Evolutionary conservation across 2,888 invertebrate genomes (phyloP).

Genomic region (Caprella mutica): DNA sequence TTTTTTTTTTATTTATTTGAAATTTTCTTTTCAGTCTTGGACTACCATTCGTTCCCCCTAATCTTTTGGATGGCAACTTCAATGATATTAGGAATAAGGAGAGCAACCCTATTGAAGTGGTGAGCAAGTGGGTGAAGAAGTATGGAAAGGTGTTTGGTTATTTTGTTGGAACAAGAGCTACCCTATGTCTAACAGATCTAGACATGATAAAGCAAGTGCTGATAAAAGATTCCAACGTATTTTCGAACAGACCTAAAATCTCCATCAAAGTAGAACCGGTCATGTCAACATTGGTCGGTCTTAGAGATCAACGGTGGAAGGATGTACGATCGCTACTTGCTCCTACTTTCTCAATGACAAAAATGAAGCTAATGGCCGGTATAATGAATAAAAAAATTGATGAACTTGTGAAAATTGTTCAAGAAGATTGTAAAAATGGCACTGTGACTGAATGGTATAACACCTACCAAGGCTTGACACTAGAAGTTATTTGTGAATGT

Average conservation of each 20-base stretch:
- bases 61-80: conserved; percentile 26
- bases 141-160: conserved; percentile 30
- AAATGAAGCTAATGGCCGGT: conserved; percentile 44
- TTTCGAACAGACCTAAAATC: conserved; percentile 37
- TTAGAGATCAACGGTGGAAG: conserved; percentile 45
- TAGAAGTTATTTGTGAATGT: conserved; percentile 45
- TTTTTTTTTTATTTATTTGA: no score
- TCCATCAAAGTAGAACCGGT: conserved; percentile 27
- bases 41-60: conserved; percentile 21
- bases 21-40: conserved; percentile 8
- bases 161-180: conserved; percentile 23
- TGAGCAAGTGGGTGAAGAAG: conserved; percentile 18
- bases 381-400: conserved; percentile 41
- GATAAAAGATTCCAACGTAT: conserved; percentile 38
- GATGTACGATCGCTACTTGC: conserved; percentile 44
- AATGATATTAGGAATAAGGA: conserved; percentile 4
- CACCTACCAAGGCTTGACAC: conserved; percentile 44
- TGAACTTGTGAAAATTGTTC: conserved; percentile 37
- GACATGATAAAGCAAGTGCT: conserved; percentile 38
- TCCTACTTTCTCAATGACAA: conserved; percentile 44
- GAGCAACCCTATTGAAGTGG: conserved; percentile 13
- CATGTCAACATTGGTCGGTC: conserved; percentile 32
- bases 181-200: conserved; percentile 22
- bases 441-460: conserved; percentile 41
- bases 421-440: neutral